Percentiles rank a stretch among this genome's conserved stretches.
Evolutionary conservation across 2,888 invertebrate species (phyloP).

Genomic region (Ochropleura plecta): DNA sequence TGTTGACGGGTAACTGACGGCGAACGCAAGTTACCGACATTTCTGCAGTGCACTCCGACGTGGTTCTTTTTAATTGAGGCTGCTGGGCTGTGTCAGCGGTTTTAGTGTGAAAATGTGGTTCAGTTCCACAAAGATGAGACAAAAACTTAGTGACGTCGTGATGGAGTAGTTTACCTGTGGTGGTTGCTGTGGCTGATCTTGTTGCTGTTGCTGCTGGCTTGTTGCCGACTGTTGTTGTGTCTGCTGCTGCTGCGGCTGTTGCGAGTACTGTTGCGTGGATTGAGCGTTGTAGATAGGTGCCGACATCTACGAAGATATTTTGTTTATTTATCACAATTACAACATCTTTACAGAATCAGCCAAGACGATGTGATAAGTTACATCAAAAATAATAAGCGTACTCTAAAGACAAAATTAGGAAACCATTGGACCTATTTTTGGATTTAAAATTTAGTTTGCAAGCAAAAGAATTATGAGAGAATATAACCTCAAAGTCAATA

Average conservation of each 20-base stretch:
- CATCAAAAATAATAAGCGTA: background rate
- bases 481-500: background rate
- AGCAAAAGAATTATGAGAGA: background rate
- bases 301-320: constrained; percentile 28
- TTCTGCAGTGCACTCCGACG: background rate
- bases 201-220: constrained; percentile 54
- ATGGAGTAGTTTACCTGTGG: constrained; percentile 49
- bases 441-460: background rate
- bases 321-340: background rate
- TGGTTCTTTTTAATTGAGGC: background rate
- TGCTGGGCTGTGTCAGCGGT: background rate
- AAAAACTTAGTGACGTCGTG: background rate
- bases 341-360: background rate
- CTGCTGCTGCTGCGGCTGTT: constrained; percentile 44
- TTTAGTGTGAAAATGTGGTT: background rate
- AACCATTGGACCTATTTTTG: background rate
- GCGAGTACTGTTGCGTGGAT: constrained; percentile 34
- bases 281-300: constrained; percentile 59
- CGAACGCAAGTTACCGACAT: too few relatives aligned
- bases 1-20: too few relatives aligned
- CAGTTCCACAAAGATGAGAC: background rate
- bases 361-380: background rate
- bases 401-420: background rate
- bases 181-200: constrained; percentile 62
- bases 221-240: constrained; percentile 47